Conservation (phyloP, 2,113 vertebrate genomes). For the Hemichromis elongatus region DNA sequence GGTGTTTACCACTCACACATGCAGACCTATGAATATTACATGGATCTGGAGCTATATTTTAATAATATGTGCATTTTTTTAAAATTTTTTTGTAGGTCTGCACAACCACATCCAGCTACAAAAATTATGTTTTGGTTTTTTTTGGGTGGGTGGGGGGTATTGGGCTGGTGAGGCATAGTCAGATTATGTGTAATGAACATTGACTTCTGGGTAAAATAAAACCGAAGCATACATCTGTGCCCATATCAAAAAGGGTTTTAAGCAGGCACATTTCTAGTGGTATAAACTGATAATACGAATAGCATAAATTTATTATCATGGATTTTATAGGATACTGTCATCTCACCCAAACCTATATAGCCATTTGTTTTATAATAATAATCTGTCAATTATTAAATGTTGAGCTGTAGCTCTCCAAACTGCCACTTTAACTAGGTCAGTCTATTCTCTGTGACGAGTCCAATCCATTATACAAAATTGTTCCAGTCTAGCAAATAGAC, state of each 20-base stretch:
- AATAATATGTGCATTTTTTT: not conserved
- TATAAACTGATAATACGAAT: not conserved
- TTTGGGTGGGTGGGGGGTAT: accelerated
- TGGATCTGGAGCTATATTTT: not conserved
- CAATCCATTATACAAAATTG: not conserved
- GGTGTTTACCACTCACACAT: not conserved
- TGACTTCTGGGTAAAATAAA: not conserved
- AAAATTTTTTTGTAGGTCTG: not conserved
- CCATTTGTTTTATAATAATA: not conserved
- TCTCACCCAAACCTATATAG: not conserved
- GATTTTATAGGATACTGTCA: not conserved
- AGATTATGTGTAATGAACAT: not conserved
- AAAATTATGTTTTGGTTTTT: not conserved
- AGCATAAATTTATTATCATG: not conserved
- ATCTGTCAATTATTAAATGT: not conserved
- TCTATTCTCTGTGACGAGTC: not conserved
- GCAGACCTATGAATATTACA: not conserved
- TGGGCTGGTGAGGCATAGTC: not conserved
- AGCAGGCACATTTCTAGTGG: not conserved
- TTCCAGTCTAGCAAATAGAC: not conserved
- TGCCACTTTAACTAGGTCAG: not conserved
- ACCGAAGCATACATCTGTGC: not conserved
- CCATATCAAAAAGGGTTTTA: not conserved
- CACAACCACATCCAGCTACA: not conserved
- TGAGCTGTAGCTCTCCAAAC: not conserved